Conservation (phyloP, 2,888 invertebrate species). For the Eupithecia inturbata region DNA sequence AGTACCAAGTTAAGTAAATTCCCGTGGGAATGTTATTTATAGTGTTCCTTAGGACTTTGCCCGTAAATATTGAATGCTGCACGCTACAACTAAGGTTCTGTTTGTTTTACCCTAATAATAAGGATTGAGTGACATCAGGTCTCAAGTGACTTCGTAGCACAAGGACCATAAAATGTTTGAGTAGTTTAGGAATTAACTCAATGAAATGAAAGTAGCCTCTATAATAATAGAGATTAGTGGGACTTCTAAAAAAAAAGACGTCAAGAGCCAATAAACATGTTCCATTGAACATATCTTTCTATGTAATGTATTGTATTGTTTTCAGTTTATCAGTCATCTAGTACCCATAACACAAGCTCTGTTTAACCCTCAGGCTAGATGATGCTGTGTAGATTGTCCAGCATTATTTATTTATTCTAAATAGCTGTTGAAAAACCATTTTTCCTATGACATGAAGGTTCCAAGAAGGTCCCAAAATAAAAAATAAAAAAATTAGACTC, state of each 20-base stretch:
- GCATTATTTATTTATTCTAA: no score
- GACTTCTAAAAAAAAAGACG: not conserved
- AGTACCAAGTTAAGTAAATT: conserved; percentile 7
- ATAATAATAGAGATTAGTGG: not conserved
- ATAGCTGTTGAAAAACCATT: not conserved
- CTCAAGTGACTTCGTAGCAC: not conserved
- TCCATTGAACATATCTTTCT: not conserved
- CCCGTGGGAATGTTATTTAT: conserved; percentile 3
- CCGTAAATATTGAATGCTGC: conserved; percentile 5
- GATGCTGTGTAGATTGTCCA: no score
- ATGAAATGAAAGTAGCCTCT: not conserved
- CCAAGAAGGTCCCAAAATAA: not conserved
- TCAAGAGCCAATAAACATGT: not conserved
- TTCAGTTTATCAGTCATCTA: no score
- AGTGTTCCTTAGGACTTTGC: not conserved
- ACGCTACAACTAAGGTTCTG: not conserved
- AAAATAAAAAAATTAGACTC: not conserved
- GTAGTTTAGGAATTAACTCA: not conserved
- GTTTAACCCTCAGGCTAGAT: no score
- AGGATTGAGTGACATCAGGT: conserved; percentile 8
- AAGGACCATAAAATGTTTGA: not conserved
- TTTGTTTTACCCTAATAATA: conserved; percentile 12
- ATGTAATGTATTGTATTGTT: no score
- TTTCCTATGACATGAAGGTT: not conserved
- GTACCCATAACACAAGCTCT: no score